These are phyloP conservation scores for Ctena decussata DNA, from an alignment of 2,888 invertebrate genomes.

Conservation along the genomic window DNA sequence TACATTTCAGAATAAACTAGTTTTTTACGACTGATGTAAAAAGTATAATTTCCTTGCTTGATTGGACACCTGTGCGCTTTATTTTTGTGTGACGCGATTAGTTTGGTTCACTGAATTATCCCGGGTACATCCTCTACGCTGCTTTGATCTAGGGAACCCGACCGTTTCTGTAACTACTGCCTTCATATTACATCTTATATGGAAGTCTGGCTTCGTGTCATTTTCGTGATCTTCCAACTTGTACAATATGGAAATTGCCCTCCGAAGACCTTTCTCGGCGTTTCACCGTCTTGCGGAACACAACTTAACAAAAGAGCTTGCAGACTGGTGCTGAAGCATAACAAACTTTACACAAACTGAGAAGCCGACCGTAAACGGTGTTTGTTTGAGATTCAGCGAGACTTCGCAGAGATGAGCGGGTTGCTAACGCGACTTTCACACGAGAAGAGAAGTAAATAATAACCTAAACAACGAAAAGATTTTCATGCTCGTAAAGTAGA, in stretches of 20 bases:
- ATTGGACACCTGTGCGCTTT: slow-evolving; percentile 50
- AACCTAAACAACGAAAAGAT: slow-evolving; percentile 42
- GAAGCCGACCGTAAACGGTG: slow-evolving; percentile 47
- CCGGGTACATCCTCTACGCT: slow-evolving; percentile 36
- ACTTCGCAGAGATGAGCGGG: not conserved
- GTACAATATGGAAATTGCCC: slow-evolving; percentile 46
- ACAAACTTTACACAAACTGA: slow-evolving; percentile 43
- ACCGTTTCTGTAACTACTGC: slow-evolving; percentile 30
- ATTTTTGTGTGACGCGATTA: slow-evolving; percentile 46
- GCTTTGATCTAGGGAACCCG: slow-evolving; percentile 57
- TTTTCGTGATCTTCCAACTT: slow-evolving; percentile 30
- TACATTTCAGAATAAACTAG: not conserved
- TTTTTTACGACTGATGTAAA: slow-evolving; percentile 10
- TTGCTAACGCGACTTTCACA: slow-evolving; percentile 36
- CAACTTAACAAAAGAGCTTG: slow-evolving; percentile 31
- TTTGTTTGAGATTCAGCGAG: slow-evolving; percentile 44
- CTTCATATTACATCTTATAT: slow-evolving; percentile 11
- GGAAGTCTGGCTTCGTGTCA: slow-evolving; percentile 40
- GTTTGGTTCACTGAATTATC: slow-evolving; percentile 47
- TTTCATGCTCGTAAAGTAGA: slow-evolving; percentile 53
- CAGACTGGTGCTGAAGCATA: slow-evolving; percentile 8
- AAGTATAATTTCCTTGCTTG: slow-evolving; percentile 8
- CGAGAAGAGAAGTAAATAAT: slow-evolving; percentile 51
- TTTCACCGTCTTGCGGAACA: slow-evolving; percentile 40
- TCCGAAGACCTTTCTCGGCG: slow-evolving; percentile 11